These are phyloP conservation scores for Trididemnum miniatum DNA, from an alignment of 23 tunicate genomes.

Conservation along the genomic window DNA sequence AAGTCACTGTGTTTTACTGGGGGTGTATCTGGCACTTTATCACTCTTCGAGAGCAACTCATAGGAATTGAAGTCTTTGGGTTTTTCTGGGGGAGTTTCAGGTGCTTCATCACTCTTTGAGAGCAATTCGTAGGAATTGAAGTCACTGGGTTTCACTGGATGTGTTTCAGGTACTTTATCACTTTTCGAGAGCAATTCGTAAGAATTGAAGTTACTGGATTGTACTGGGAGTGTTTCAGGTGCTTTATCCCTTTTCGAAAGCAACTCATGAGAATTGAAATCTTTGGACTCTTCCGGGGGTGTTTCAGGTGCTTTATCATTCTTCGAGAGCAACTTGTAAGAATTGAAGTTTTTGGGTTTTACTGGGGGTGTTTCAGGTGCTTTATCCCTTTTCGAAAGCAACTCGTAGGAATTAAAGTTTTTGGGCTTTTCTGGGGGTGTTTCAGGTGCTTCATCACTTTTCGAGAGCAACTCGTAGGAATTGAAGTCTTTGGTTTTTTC, in stretches of 20 bases:
- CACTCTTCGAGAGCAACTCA: not conserved
- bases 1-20: no score
- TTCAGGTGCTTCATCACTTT: not conserved
- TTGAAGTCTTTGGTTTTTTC: slow-evolving; percentile 2
- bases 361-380: no score
- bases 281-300: not conserved
- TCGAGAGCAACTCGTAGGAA: not conserved
- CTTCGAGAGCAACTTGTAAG: no score
- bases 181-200: not conserved
- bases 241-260: not conserved
- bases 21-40: not conserved
- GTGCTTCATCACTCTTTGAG: not conserved
- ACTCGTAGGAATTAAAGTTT: no score
- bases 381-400: no score
- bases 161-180: not conserved
- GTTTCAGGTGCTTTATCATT: no score
- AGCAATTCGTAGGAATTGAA: not conserved
- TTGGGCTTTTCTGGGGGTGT: no score
- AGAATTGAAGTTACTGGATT: not conserved
- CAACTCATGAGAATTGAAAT: not conserved
- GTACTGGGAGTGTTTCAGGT: not conserved
- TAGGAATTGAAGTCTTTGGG: not conserved
- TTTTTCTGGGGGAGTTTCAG: not conserved
- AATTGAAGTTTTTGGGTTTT: no score
- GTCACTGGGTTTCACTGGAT: not conserved